These are phyloP conservation scores for Parazoanthus swiftii DNA, from an alignment of 92 coral and sea anemone genomes.

Conservation along the genomic window DNA sequence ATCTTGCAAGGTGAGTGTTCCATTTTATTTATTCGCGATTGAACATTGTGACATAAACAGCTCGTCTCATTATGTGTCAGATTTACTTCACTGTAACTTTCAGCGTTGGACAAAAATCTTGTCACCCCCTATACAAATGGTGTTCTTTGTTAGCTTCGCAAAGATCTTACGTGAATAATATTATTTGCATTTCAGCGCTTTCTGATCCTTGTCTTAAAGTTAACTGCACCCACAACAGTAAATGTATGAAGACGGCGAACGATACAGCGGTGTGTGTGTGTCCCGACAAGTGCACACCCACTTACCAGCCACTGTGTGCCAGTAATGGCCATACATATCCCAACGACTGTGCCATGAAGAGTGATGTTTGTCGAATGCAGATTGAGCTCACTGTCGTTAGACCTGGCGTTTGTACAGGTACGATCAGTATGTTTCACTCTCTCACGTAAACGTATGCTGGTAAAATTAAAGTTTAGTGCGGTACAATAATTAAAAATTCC, in stretches of 20 bases:
- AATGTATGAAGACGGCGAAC: constrained; percentile 64
- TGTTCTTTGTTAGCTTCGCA: no score
- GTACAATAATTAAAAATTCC: no score
- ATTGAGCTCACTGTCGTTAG: constrained; percentile 50
- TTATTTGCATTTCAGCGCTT: constrained; percentile 49
- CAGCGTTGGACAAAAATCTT: no score
- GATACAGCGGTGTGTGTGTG: constrained; percentile 78
- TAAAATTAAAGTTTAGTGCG: not conserved
- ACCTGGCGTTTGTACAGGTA: constrained; percentile 80
- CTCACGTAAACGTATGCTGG: no score
- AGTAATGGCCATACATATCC: constrained; percentile 70
- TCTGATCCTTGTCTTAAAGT: constrained; percentile 78
- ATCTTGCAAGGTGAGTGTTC: constrained; percentile 48
- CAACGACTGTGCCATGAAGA: constrained; percentile 76
- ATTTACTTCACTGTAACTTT: no score
- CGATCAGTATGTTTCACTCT: not conserved
- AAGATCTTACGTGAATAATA: no score
- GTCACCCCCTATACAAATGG: no score
- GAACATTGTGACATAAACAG: no score
- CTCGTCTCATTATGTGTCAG: no score
- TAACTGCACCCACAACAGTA: constrained; percentile 68
- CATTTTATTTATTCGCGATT: no score
- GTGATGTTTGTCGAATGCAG: constrained; percentile 63
- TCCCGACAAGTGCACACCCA: constrained; percentile 62
- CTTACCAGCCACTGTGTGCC: constrained; percentile 75